Base-by-base conservation (phyloP, 2,797 vertebrate genomes). In the Emydoidea blandingii region DNA sequence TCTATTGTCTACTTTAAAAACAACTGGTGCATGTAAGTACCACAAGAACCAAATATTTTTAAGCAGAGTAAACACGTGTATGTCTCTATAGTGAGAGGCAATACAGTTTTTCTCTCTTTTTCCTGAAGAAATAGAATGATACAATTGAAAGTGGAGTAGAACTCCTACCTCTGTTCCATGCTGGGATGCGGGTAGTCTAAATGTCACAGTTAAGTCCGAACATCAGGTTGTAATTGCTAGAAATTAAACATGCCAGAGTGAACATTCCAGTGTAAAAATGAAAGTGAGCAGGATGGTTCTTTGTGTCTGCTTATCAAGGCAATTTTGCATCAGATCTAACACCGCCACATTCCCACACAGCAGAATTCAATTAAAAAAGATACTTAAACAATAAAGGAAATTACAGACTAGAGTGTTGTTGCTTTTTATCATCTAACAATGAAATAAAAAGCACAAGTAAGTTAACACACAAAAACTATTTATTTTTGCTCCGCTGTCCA, bases 211-310 rank as follows among this genome's bases (percentile, higher is more conserved):
- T 97, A 97, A 94, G 94, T 85, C 92, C 90, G 92, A 95, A 92
- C 85, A 94, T 96, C 90, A 94, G 96, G 81, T 95, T 96, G 96
- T 91, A 97, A 97, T 91, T 94, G 82, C 79, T 89, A 95, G 94
- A 97, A 93, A 96, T 97, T 96, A 97, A 97, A 97, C 93, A 89
- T 68, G 27, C 94, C 89, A 94, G 91, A 94, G 87, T 84, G 95
- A 97, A 92, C 96, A 95, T 97, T 97, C 97, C 90, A 96, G 59
- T 87, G 90, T 53, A 97, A 95, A 65, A 54, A 94, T 49, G 87
- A 88, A 79, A 23, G 79, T 82, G 86, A 88, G 88, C 93, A 94
- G 50, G 56, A 96, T 92, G 95, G 52, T 44, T 92, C 68, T 94
- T 88, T 52, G 12, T 85, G 91, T 65, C 50, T 79, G 84, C 92